phyloP scores from a whole-genome alignment of 2,888 invertebrate genomes.

The Acanthosepion pharaonis region DNA sequence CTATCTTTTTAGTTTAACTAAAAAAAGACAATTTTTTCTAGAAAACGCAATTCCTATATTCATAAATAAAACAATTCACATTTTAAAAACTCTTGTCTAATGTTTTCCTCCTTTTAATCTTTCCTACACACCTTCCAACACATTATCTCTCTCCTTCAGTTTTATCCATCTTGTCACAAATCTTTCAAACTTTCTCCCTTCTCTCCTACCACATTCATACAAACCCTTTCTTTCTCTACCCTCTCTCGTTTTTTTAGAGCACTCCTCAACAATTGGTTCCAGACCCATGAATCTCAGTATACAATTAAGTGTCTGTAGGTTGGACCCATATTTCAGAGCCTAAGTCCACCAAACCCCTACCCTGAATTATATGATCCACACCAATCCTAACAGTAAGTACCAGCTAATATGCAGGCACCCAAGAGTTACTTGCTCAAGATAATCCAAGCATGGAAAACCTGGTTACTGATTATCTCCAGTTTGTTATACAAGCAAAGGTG shows the following conservation, averaged over 20 bases:
- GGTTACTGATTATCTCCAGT: background rate
- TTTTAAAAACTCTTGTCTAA: no score
- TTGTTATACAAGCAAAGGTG: background rate
- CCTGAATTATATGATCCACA: background rate
- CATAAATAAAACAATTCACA: no score
- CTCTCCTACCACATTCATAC: background rate
- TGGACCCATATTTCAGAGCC: background rate
- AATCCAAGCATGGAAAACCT: background rate
- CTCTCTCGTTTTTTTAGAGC: background rate
- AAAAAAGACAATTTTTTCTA: no score
- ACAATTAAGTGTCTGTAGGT: background rate
- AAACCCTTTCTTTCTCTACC: background rate
- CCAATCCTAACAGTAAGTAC: background rate
- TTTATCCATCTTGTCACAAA: no score
- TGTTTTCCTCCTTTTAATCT: no score
- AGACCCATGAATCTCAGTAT: background rate
- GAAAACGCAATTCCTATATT: no score
- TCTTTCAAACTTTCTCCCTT: no score
- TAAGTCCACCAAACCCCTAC: background rate
- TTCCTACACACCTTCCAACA: background rate
- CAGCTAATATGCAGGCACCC: background rate
- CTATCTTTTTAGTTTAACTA: no score
- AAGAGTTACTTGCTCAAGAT: background rate
- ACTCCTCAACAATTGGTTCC: conserved; percentile 1
- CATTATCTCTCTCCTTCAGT: no score